Evolutionary conservation across 1,140 invertebrate species (phyloP).

Genomic region (Brachionus rotundiformis): DNA sequence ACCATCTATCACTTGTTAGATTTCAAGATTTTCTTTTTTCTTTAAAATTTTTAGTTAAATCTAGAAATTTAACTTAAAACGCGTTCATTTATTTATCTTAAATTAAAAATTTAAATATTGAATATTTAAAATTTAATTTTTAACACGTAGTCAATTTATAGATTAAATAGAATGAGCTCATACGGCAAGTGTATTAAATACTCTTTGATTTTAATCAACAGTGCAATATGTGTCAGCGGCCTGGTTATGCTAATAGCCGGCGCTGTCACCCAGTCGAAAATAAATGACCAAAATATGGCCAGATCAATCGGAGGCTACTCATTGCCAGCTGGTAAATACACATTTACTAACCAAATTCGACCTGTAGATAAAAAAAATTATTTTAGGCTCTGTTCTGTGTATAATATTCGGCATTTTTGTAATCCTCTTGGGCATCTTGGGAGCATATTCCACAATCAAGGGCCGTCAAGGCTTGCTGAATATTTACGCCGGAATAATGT

Average conservation of each 20-base stretch:
- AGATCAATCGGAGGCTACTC: conserved; percentile 23
- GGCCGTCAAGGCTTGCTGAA: background rate
- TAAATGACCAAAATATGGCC: conserved; percentile 33
- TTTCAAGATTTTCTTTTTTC: conserved; percentile 19
- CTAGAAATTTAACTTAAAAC: conserved; percentile 17
- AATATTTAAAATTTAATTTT: background rate
- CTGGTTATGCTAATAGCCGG: conserved; percentile 49
- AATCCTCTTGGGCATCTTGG: conserved; percentile 6
- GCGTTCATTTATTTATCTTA: conserved; percentile 17
- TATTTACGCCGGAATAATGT: conserved; percentile 7
- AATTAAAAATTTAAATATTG: conserved; percentile 8
- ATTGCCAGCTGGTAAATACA: background rate
- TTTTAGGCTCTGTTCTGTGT: conserved; percentile 24
- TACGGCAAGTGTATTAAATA: conserved; percentile 34
- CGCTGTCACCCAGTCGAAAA: background rate
- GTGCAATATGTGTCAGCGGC: conserved; percentile 25
- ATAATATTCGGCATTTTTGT: conserved; percentile 47
- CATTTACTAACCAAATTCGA: background rate
- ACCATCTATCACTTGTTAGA: conserved; percentile 19
- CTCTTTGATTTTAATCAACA: conserved; percentile 23
- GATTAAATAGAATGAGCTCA: conserved; percentile 31
- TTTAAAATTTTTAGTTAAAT: background rate
- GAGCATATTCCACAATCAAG: conserved; percentile 29
- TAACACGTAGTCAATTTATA: conserved; percentile 43
- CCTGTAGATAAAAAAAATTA: too few relatives aligned